phyloP scores from a whole-genome alignment of 1,140 invertebrate genomes.

The Microplitis demolitor region DNA sequence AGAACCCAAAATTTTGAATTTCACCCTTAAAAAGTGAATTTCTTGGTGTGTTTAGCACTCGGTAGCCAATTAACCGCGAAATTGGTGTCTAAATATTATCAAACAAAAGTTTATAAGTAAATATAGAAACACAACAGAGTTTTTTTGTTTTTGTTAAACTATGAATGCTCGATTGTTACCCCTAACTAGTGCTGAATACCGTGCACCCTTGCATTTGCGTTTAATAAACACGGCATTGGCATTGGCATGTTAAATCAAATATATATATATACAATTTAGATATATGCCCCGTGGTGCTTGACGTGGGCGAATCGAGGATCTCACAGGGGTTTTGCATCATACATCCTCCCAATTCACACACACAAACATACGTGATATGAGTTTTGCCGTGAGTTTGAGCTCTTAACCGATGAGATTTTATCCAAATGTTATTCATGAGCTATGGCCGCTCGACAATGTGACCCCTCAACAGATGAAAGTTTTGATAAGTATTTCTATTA shows the following conservation, averaged over 20 bases:
- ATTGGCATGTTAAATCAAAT: background rate
- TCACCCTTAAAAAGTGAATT: no score
- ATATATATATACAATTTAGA: slow-evolving; percentile 15
- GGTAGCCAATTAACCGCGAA: background rate
- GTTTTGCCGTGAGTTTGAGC: background rate
- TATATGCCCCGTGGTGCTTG: slow-evolving; percentile 26
- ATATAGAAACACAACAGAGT: background rate
- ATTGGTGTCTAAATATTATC: slow-evolving; percentile 44
- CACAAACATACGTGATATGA: no score
- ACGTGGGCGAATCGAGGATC: slow-evolving; percentile 13
- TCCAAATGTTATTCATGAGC: slow-evolving; percentile 54
- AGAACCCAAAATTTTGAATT: no score
- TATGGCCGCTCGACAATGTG: slow-evolving; percentile 10
- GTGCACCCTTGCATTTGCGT: slow-evolving; percentile 28
- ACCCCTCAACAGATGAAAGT: slow-evolving; percentile 25
- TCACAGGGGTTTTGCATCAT: slow-evolving; percentile 18
- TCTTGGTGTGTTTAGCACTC: slow-evolving; percentile 5
- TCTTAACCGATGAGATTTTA: slow-evolving; percentile 50
- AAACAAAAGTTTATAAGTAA: slow-evolving; percentile 27
- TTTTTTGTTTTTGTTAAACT: background rate
- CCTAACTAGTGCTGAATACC: background rate
- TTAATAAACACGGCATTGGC: background rate
- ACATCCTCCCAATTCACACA: no score
- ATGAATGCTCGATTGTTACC: background rate
- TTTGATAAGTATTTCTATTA: slow-evolving; percentile 41